Conservation (phyloP, 2,888 invertebrate species). For the Rhagium mordax region DNA sequence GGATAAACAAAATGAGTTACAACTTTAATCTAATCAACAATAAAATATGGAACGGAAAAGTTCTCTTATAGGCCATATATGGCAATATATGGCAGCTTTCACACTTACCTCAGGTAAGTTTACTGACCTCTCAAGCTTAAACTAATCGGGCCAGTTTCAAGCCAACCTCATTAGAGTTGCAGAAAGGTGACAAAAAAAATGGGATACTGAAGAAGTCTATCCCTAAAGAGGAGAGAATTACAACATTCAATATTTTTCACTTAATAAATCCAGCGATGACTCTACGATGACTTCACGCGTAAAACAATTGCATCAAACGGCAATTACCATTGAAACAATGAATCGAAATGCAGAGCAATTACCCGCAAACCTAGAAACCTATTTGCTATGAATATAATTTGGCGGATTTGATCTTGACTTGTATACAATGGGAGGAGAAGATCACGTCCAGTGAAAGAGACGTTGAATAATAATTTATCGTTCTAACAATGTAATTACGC, state of each 20-base stretch:
- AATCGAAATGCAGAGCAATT: conserved; percentile 13
- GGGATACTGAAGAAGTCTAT: too few species aligned
- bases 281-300: not conserved
- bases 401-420: conserved; percentile 36
- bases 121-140: too few species aligned
- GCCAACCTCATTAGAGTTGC: too few species aligned
- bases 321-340: conserved; percentile 27
- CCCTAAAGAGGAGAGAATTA: too few species aligned
- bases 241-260: not conserved
- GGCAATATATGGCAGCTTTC: too few species aligned
- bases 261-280: not conserved
- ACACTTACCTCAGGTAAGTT: too few species aligned
- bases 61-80: too few species aligned
- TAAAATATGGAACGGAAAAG: too few species aligned
- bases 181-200: too few species aligned
- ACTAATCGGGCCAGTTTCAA: too few species aligned
- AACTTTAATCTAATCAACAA: too few species aligned
- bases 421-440: conserved; percentile 29
- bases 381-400: conserved; percentile 28
- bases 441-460: conserved; percentile 9
- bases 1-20: too few species aligned
- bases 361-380: conserved; percentile 30
- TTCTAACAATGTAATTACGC: conserved; percentile 14
- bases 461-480: not conserved
- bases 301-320: not conserved